Evolutionary conservation across 2,888 invertebrate species (phyloP), one percentile per base, ranked within the genome.

Genomic region (Priocnemis perturbator): DNA sequence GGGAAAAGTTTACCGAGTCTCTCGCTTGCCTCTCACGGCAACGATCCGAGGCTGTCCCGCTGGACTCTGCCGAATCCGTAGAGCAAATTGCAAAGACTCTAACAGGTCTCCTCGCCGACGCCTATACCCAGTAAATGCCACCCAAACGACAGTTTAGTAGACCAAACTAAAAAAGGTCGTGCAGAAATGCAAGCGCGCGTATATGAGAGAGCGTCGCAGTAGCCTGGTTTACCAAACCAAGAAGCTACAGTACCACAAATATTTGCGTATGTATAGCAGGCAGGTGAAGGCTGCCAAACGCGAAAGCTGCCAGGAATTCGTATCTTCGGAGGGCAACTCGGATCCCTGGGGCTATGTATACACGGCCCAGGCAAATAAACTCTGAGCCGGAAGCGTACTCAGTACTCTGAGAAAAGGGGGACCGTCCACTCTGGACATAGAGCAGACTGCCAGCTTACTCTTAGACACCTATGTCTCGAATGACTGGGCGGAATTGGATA

Each of bases 341-440:
- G 50, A 76, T 45, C 52, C 66, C 23, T 77, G 73, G 60, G 71
- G 75, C 57, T 62, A 71, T 69, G 73, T 74, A 23, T 77, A 79
- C 47, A 76, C 70, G 57, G 64, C 66, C 7, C 57, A 68, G 44
- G 70, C 70, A 11, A 17, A 47, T 2, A 1, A 74, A 56, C 37
- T 73, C 15, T 56, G 53, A 0, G 23, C 70, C 15, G 53, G 65
- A 47, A 66, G 30, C 17, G 65, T 68, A 17, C 67, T 67, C 0
- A 67, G 59, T 59, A 67, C 45, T 1, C 50, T 70, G 50, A 45
- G 63, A 56, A 45, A 17, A 14, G 52, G 30, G 0, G 67, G 60
- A 1, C 58, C 14, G 0, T 55, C 26, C 45, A 76, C 72, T 3
- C 19, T 19, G 11, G 45, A 52, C 47, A 61, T 75, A 37, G 20